Conservation (phyloP, 2,888 invertebrate genomes). For the Chydorus sphaericus region DNA sequence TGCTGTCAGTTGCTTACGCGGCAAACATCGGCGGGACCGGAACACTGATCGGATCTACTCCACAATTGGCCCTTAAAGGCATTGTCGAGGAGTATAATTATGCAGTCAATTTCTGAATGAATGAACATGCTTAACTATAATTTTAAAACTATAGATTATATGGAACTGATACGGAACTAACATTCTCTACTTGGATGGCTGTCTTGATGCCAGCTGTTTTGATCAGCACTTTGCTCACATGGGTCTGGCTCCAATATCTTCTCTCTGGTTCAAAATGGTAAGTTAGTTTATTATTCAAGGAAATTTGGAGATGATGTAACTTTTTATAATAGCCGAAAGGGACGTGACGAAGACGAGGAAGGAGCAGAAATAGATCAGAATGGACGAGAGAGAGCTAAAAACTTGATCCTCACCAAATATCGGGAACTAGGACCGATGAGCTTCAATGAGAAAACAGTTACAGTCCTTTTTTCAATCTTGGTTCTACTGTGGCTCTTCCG, state of each 20-base stretch:
- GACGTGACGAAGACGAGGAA: neutral
- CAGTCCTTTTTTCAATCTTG: slow-evolving; percentile 55
- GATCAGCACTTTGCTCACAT: slow-evolving; percentile 56
- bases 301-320: neutral
- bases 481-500: slow-evolving; percentile 79
- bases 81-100: slow-evolving; percentile 46
- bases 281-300: neutral
- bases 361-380: no score
- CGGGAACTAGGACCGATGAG: neutral
- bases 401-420: neutral
- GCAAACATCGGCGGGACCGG: slow-evolving; percentile 61
- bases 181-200: slow-evolving; percentile 74
- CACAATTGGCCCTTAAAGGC: slow-evolving; percentile 67
- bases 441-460: slow-evolving; percentile 50
- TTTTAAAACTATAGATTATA: slow-evolving; percentile 34
- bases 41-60: slow-evolving; percentile 61
- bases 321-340: neutral
- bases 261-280: slow-evolving; percentile 38
- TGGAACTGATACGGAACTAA: slow-evolving; percentile 42
- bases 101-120: neutral
- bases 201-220: slow-evolving; percentile 74
- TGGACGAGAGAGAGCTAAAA: neutral
- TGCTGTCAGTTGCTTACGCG: slow-evolving; percentile 48
- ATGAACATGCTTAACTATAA: neutral
- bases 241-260: slow-evolving; percentile 61